These are phyloP conservation scores for Cromileptes altivelis DNA, from an alignment of 2,113 vertebrate species.

Conservation along the genomic window DNA sequence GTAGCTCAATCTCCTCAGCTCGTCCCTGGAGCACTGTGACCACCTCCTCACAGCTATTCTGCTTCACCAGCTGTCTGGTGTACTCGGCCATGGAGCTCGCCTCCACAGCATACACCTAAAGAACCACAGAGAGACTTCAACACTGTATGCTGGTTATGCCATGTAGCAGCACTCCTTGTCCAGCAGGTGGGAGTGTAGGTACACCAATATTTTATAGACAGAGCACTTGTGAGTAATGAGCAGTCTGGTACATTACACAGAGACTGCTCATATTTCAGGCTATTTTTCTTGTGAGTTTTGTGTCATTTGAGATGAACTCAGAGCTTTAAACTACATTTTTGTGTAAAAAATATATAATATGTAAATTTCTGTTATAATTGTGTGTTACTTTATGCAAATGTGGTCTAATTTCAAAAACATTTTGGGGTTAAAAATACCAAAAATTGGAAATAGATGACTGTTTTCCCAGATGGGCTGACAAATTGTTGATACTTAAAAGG, in stretches of 20 bases:
- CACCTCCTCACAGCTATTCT: slow-evolving; percentile 82
- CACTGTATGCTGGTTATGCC: neutral
- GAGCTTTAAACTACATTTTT: neutral
- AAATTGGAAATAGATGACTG: neutral
- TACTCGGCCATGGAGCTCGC: slow-evolving; percentile 87
- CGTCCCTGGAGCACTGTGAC: slow-evolving; percentile 84
- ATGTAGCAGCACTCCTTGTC: slow-evolving; percentile 8
- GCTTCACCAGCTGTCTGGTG: slow-evolving; percentile 84
- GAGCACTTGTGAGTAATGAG: neutral
- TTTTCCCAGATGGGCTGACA: neutral
- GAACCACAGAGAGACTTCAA: neutral
- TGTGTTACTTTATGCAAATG: neutral
- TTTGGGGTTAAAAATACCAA: neutral
- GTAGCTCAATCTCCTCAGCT: slow-evolving; percentile 85
- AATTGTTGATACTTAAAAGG: neutral
- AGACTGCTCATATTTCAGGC: neutral
- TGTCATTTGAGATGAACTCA: neutral
- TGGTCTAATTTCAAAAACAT: neutral
- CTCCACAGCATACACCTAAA: slow-evolving; percentile 89
- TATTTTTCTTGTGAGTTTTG: neutral
- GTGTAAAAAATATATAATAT: no score
- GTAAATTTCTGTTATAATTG: neutral
- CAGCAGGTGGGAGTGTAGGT: slow-evolving; percentile 46
- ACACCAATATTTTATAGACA: neutral
- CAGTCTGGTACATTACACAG: neutral